phyloP scores from a whole-genome alignment of 2,797 vertebrate species.

The Myotis planiceps region DNA sequence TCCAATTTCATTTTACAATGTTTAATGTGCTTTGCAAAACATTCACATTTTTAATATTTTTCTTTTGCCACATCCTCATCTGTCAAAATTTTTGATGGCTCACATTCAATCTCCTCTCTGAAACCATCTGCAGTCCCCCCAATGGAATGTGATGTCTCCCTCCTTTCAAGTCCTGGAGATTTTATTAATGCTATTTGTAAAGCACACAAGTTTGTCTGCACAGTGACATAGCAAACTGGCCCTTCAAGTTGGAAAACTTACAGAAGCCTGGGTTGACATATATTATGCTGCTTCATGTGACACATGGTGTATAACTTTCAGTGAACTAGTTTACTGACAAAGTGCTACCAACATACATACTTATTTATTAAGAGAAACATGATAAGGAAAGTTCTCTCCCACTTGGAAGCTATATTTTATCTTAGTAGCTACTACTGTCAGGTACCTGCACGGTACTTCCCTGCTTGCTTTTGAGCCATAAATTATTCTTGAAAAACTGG shows the following conservation, averaged over 20 bases:
- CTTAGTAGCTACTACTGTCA: conserved; percentile 43
- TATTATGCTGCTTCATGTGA: conserved; percentile 37
- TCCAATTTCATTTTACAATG: background rate
- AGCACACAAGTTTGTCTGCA: conserved; percentile 10
- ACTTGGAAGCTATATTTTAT: conserved; percentile 52
- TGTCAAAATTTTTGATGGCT: background rate
- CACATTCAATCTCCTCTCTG: background rate
- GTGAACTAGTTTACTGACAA: conserved; percentile 32
- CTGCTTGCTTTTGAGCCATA: conserved; percentile 45
- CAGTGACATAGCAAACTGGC: conserved; percentile 15
- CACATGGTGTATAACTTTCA: background rate
- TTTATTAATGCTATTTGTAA: conserved; percentile 51
- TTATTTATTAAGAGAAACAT: conserved; percentile 57
- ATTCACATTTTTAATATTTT: background rate
- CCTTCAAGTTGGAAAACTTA: conserved; percentile 32
- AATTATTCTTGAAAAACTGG: conserved; percentile 57
- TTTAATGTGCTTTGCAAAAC: background rate
- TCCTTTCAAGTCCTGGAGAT: background rate
- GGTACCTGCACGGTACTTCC: background rate
- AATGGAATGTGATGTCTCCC: background rate
- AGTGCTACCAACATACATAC: background rate
- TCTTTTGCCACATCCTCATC: background rate
- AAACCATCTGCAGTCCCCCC: background rate
- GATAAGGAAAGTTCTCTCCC: conserved; percentile 16
- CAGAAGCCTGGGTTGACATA: conserved; percentile 43